Conservation (phyloP, 2,113 vertebrate species). For the Maccullochella peelii region DNA sequence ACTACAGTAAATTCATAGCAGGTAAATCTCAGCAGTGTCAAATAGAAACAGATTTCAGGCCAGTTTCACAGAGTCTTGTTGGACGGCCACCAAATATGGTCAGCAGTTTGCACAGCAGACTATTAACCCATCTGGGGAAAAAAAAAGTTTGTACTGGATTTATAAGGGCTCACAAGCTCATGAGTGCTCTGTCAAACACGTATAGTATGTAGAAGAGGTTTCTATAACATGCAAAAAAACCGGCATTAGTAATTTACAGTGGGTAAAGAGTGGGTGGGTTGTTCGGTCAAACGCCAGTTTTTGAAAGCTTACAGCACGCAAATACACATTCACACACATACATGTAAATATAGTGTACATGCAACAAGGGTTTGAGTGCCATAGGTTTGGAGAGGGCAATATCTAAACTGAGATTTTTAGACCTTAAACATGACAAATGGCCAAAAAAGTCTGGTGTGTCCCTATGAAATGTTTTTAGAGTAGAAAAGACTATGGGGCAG, state of each 20-base stretch:
- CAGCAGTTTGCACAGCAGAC: slow-evolving; percentile 39
- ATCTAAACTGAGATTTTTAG: slow-evolving; percentile 7
- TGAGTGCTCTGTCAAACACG: slow-evolving; percentile 10
- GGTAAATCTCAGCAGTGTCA: slow-evolving; percentile 53
- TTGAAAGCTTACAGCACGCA: slow-evolving; percentile 12
- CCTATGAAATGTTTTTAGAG: slow-evolving; percentile 1
- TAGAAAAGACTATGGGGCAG: neutral
- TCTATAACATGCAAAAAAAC: slow-evolving; percentile 36
- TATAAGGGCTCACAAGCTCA: slow-evolving; percentile 23
- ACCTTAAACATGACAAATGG: slow-evolving; percentile 7
- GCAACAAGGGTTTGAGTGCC: neutral
- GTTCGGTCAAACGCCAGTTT: slow-evolving; percentile 33
- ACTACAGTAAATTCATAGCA: slow-evolving; percentile 53
- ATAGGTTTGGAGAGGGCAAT: neutral
- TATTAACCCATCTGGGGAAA: slow-evolving; percentile 40
- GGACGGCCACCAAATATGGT: slow-evolving; percentile 63
- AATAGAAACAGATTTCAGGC: slow-evolving; percentile 44
- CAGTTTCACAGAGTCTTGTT: slow-evolving; percentile 31
- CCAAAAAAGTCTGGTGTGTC: slow-evolving; percentile 5
- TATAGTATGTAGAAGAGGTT: slow-evolving; percentile 12
- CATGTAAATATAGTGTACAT: slow-evolving; percentile 1
- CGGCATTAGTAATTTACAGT: slow-evolving; percentile 30
- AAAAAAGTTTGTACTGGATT: slow-evolving; percentile 23
- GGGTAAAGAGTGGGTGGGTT: slow-evolving; percentile 6
- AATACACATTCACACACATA: slow-evolving; percentile 16